Conservation (phyloP, 1,140 invertebrate species). For the Bombus confusus region DNA sequence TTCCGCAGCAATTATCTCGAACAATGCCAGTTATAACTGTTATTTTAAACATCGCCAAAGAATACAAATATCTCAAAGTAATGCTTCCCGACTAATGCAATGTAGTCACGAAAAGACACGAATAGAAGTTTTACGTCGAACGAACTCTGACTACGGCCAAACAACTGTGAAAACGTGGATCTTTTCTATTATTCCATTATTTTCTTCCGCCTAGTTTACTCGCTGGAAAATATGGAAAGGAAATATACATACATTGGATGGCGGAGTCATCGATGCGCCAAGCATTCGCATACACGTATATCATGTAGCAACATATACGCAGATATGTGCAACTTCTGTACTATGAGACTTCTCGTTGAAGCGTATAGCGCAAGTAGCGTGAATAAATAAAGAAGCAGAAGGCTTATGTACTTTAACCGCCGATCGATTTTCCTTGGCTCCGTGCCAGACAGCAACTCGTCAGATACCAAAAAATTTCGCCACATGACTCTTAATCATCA, state of each 20-base stretch:
- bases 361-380: constrained; percentile 44
- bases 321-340: constrained; percentile 14
- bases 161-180: background rate
- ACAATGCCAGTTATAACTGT: no score
- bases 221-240: background rate
- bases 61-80: no score
- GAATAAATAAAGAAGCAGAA: constrained; percentile 68
- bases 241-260: background rate
- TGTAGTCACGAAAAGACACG: background rate
- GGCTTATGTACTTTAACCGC: constrained; percentile 52
- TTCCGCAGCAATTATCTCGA: no score
- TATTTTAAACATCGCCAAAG: no score
- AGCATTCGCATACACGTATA: background rate
- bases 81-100: no score
- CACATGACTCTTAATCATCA: constrained; percentile 22
- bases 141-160: background rate
- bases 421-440: constrained; percentile 69
- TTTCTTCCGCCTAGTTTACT: background rate
- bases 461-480: constrained; percentile 67
- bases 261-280: background rate
- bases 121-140: background rate
- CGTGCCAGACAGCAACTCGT: constrained; percentile 62
- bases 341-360: constrained; percentile 1
- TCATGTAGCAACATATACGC: background rate
- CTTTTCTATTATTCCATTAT: background rate